These are phyloP conservation scores for Neoarius graeffei DNA, from an alignment of 2,113 vertebrate genomes.

Conservation along the genomic window DNA sequence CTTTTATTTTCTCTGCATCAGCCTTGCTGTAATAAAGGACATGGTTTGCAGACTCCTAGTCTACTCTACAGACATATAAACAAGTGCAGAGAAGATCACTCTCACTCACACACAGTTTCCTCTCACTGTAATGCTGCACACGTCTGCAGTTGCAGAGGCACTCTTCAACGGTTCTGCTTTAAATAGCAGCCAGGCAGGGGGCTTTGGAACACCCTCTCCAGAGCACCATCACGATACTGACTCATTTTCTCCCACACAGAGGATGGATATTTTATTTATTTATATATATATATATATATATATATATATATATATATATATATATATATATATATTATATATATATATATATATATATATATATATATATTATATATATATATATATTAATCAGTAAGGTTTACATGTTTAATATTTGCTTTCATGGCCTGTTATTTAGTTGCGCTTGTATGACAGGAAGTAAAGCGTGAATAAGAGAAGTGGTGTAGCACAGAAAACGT, in stretches of 20 bases:
- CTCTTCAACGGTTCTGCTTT: not conserved
- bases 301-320: too few species aligned
- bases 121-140: slow-evolving; percentile 37
- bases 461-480: not conserved
- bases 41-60: not conserved
- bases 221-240: not conserved
- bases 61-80: not conserved
- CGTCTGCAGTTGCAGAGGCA: slow-evolving; percentile 15
- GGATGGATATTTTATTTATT: too few species aligned
- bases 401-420: not conserved
- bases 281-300: too few species aligned
- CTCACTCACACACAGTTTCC: not conserved
- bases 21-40: not conserved
- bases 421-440: not conserved
- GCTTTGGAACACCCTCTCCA: not conserved
- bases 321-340: too few species aligned
- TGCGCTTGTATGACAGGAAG: not conserved
- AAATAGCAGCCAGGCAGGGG: slow-evolving; percentile 3
- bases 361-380: too few species aligned
- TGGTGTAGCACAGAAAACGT: slow-evolving; percentile 7
- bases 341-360: too few species aligned
- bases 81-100: not conserved
- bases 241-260: not conserved
- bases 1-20: not conserved
- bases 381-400: not conserved